Percentiles rank a stretch among this genome's conserved stretches.
Evolutionary conservation across 2,888 invertebrate species (phyloP).

Genomic region (Eilema griseolum): DNA sequence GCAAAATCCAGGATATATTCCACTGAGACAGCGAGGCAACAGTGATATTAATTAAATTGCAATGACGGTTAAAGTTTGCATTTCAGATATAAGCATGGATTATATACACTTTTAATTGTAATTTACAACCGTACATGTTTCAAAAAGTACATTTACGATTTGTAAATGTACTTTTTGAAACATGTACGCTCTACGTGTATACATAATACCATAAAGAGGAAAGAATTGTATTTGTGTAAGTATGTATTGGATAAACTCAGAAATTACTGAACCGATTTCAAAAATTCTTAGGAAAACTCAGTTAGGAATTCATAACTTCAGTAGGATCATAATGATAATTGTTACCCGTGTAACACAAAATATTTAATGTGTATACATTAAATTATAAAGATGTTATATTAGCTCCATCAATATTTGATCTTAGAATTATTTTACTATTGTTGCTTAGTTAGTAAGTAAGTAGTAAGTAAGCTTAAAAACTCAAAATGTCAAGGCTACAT

Average conservation of each 20-base stretch:
- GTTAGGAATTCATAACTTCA: slow-evolving; percentile 2
- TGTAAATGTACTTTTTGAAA: too few species aligned
- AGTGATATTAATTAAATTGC: background rate
- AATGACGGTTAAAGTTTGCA: slow-evolving; percentile 1
- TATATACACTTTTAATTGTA: background rate
- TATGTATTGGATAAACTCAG: too few species aligned
- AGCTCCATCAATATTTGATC: background rate
- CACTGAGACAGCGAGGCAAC: slow-evolving; percentile 22
- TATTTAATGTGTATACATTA: background rate
- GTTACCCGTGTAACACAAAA: background rate
- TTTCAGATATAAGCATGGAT: background rate
- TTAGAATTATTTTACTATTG: background rate
- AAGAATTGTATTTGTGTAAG: too few species aligned
- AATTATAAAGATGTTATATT: background rate
- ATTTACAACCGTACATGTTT: too few species aligned
- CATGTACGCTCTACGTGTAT: background rate
- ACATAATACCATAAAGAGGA: too few species aligned
- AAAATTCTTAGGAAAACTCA: too few species aligned
- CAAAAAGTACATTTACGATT: too few species aligned
- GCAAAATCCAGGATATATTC: slow-evolving; percentile 29
- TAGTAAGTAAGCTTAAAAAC: too few species aligned
- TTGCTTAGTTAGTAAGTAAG: background rate
- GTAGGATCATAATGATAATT: background rate
- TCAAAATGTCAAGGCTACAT: too few species aligned
- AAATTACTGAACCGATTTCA: too few species aligned